Evolutionary conservation across 2,797 vertebrate genomes (phyloP).

Genomic region (Squalus acanthias): DNA sequence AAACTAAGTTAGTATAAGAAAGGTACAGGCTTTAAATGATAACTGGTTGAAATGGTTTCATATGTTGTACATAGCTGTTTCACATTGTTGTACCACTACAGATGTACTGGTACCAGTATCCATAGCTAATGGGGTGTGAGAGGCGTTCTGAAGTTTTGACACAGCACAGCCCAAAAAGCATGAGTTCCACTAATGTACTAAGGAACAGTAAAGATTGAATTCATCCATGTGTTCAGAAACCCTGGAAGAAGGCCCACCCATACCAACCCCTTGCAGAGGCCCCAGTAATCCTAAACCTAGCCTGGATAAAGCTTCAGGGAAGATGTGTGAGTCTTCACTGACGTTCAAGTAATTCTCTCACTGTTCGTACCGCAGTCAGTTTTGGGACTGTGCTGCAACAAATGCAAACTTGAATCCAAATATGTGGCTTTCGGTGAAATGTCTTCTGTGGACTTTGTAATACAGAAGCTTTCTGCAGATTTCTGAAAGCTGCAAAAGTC

Average conservation of each 20-base stretch:
- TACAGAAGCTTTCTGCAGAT: background rate
- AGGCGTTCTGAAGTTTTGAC: background rate
- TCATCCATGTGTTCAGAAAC: background rate
- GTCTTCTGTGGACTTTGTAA: background rate
- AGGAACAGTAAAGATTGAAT: constrained; percentile 5
- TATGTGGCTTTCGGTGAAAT: background rate
- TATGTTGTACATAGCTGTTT: background rate
- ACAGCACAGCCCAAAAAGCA: background rate
- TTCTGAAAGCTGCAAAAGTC: background rate
- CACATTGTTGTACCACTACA: background rate
- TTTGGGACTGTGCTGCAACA: background rate
- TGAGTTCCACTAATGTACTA: background rate
- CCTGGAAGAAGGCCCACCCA: background rate
- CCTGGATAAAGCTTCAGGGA: background rate
- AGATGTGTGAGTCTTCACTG: background rate
- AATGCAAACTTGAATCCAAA: background rate
- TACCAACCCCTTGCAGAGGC: background rate
- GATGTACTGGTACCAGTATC: background rate
- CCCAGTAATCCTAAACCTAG: background rate
- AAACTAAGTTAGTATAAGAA: background rate
- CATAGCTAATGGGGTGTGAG: background rate
- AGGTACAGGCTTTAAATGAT: background rate
- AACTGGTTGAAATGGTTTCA: background rate
- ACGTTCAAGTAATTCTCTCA: background rate
- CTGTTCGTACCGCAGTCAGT: background rate